phyloP scores from a whole-genome alignment of 2,113 vertebrate species.

The Chionomys nivalis region DNA sequence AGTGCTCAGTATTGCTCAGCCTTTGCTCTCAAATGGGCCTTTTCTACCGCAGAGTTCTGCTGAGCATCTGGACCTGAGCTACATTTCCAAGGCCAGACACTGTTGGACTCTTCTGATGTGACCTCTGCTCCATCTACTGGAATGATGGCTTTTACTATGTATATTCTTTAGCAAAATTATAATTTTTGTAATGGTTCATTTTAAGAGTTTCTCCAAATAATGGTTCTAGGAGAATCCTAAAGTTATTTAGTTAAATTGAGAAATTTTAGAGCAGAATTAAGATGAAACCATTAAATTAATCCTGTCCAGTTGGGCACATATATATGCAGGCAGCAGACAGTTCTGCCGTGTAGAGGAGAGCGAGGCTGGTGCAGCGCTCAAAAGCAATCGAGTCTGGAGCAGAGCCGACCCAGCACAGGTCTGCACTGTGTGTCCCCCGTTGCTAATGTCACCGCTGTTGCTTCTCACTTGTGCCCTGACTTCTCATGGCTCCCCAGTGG shows the following conservation, averaged over 20 bases:
- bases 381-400: neutral
- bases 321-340: neutral
- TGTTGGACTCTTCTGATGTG: slow-evolving; percentile 53
- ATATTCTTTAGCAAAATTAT: slow-evolving; percentile 55
- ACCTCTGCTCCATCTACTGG: slow-evolving; percentile 72
- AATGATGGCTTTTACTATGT: slow-evolving; percentile 69
- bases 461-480: neutral
- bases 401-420: neutral
- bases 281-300: slow-evolving; percentile 51
- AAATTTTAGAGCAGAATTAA: slow-evolving; percentile 46
- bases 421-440: too few relatives aligned
- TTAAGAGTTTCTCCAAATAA: slow-evolving; percentile 46
- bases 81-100: neutral
- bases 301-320: neutral
- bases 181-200: slow-evolving; percentile 58
- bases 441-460: neutral
- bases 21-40: slow-evolving; percentile 50
- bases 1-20: slow-evolving; percentile 33
- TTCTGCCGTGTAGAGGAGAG: neutral
- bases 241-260: slow-evolving; percentile 60
- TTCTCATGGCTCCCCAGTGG: neutral
- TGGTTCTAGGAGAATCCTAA: slow-evolving; percentile 28
- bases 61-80: slow-evolving; percentile 40
- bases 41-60: neutral
- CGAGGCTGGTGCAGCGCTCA: neutral